Conservation (phyloP, 2,797 vertebrate genomes). For the Neomorphus geoffroyi region DNA sequence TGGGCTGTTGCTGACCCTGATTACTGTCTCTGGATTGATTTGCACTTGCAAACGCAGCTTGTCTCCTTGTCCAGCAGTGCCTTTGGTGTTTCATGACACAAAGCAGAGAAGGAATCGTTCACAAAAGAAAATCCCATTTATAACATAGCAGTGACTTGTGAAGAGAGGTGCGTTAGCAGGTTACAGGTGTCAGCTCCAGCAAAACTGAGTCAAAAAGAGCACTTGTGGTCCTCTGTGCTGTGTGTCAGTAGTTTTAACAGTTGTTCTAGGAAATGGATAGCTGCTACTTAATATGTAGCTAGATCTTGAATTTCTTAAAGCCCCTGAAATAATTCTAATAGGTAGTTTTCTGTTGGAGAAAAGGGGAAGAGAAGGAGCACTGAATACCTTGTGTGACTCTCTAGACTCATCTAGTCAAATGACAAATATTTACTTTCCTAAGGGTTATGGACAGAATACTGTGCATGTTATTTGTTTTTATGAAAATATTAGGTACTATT, state of each 20-base stretch:
- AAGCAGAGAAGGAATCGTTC: neutral
- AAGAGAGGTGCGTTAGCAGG: neutral
- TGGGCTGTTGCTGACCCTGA: neutral
- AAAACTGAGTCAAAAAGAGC: fast-evolving
- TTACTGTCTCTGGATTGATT: neutral
- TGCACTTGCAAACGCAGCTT: neutral
- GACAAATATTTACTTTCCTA: neutral
- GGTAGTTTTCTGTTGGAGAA: neutral
- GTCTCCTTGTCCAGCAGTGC: neutral
- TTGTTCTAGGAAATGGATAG: neutral
- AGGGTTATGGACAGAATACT: neutral
- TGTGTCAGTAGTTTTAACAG: neutral
- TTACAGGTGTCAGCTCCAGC: neutral
- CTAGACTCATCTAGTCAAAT: neutral
- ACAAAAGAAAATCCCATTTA: neutral
- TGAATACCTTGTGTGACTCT: neutral
- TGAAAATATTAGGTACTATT: neutral
- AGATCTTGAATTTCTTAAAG: neutral
- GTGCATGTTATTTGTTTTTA: neutral
- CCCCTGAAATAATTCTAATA: neutral
- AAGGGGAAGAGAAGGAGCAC: neutral
- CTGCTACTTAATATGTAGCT: neutral
- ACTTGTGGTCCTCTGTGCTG: neutral
- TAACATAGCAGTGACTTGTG: neutral
- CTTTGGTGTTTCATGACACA: neutral